Percentiles rank a stretch among this genome's conserved stretches.
Evolutionary conservation across 2,797 vertebrate species (phyloP).

Genomic region (Meriones psammophilus): DNA sequence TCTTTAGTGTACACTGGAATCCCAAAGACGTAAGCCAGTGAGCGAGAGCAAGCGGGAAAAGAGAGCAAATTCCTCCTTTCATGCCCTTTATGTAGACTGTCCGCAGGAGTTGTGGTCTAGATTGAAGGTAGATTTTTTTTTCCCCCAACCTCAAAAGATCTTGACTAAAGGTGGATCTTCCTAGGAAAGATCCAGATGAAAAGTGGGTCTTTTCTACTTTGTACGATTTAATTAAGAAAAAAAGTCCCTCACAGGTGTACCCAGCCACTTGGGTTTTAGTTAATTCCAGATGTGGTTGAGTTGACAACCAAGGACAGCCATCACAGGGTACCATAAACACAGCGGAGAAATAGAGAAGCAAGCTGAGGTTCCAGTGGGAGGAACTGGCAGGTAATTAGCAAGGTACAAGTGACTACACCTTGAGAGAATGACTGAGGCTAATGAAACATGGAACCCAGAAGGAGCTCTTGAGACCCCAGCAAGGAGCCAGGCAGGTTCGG

Average conservation of each 20-base stretch:
- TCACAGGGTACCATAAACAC: background rate
- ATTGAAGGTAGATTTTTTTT: background rate
- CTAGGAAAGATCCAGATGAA: background rate
- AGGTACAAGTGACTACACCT: background rate
- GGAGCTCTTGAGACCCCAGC: background rate
- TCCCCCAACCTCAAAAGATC: no score
- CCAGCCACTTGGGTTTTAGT: background rate
- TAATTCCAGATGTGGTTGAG: background rate
- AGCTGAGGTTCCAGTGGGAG: background rate
- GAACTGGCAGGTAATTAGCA: background rate
- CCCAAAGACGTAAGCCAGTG: background rate
- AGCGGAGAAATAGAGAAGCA: background rate
- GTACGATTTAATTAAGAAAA: background rate
- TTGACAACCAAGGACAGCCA: background rate
- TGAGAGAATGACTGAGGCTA: background rate
- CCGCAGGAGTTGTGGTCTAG: background rate
- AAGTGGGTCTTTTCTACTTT: background rate
- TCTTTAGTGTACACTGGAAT: background rate
- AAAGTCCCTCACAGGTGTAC: background rate
- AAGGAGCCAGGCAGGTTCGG: no score
- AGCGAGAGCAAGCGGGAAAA: background rate
- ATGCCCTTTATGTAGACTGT: background rate
- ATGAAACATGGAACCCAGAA: background rate
- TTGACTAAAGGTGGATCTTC: background rate
- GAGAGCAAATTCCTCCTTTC: background rate